Evolutionary conservation across 2,113 vertebrate species (phyloP), one percentile per base, ranked within the genome.

Genomic region (Erpornis zantholeuca): DNA sequence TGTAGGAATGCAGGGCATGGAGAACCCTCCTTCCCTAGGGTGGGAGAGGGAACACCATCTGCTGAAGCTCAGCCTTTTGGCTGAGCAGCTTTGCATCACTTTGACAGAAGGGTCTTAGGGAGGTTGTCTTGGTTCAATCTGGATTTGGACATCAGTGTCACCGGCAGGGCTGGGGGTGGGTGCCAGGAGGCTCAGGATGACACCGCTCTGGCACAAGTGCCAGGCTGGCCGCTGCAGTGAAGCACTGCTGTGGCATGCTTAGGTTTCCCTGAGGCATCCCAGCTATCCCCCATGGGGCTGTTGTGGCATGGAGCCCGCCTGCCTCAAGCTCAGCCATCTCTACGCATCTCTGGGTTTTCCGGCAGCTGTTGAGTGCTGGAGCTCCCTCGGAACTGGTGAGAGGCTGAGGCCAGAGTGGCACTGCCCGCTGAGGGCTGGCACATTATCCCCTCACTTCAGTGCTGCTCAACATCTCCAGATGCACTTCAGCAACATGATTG

Each of bases 231-330:
- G 53, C 84, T 68, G 82, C 36, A 56, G 18, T 31, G 49, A 53
- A 83, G 18, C 3, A 2, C 63, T 63, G 71, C 45, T 31, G 16
- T 47, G 72, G 80, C 94, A 94, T 0, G 27, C 76, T 31, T 75
- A 88, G 94, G 83, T 66, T 94, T 93, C 76, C 88, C 90, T 2
- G 10, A 88, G 92, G 91, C 80, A 96, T 94, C 77, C 87, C 71
- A 94, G 68, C 52, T 88, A 86, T 92, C 42, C 88, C n/a, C 42
- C 15, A 21, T 15, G 38, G 16, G 28, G 38, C 47, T 80, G 82
- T 56, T 50, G 70, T 9, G 15, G 69, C 57, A 23, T 1, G 11
- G 29, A 94, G 70, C 66, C 79, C 0, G 24, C 36, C 88, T 71
- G 69, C 56, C 79, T 76, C 35, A 38, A 56, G 24, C 40, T 53